These are phyloP conservation scores for Myopa testacea DNA, from an alignment of 2,888 invertebrate species.

Conservation along the genomic window DNA sequence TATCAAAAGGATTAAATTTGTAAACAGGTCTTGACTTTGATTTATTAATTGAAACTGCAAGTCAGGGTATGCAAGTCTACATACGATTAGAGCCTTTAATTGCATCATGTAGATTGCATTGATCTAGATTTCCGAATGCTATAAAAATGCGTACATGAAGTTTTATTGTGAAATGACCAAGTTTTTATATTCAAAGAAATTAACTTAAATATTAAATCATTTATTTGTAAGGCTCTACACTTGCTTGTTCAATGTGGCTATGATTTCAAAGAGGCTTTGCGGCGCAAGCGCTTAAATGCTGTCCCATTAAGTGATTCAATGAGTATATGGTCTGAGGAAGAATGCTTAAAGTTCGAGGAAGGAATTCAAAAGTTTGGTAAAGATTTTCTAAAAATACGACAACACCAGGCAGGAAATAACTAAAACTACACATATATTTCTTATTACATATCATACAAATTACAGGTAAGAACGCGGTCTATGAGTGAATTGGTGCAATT, in stretches of 20 bases:
- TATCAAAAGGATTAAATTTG: too few relatives aligned
- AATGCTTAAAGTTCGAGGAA: slow-evolving; percentile 96
- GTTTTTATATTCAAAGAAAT: too few relatives aligned
- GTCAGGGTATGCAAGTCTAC: too few relatives aligned
- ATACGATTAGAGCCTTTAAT: too few relatives aligned
- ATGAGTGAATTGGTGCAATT: slow-evolving; percentile 98
- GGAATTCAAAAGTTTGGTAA: slow-evolving; percentile 94
- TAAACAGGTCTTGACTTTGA: too few relatives aligned
- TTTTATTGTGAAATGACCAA: background rate
- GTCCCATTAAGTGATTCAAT: slow-evolving; percentile 77
- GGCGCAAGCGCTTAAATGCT: slow-evolving; percentile 81
- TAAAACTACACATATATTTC: background rate
- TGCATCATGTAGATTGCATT: too few relatives aligned
- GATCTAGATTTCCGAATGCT: too few relatives aligned
- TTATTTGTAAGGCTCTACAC: slow-evolving; percentile 76
- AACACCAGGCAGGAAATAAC: slow-evolving; percentile 77
- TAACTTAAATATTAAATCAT: background rate
- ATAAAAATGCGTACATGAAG: too few relatives aligned
- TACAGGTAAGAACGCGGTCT: slow-evolving; percentile 83
- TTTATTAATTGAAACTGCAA: too few relatives aligned
- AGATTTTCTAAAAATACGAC: slow-evolving; percentile 94
- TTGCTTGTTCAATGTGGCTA: slow-evolving; percentile 93
- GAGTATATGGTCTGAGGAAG: slow-evolving; percentile 96
- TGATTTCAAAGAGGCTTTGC: slow-evolving; percentile 91
- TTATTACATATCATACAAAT: slow-evolving; percentile 5